phyloP scores from a whole-genome alignment of 2,113 vertebrate species.

The Bombycilla garrulus region DNA sequence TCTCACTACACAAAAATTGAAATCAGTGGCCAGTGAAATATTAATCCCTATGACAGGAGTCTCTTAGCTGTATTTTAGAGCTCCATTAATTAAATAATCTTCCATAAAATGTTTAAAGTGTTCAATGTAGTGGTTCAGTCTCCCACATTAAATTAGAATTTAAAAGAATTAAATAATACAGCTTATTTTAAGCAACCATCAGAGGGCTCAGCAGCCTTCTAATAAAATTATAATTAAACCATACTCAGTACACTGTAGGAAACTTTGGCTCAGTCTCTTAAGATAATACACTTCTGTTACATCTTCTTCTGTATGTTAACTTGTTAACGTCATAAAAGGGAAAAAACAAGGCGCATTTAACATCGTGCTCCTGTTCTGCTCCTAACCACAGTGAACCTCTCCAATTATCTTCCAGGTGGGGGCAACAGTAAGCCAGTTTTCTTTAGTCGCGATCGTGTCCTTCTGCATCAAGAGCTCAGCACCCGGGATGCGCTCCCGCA shows the following conservation, averaged over 20 bases:
- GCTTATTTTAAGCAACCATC: conserved; percentile 52
- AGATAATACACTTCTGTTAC: neutral
- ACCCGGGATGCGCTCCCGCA: neutral
- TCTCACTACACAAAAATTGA: conserved; percentile 50
- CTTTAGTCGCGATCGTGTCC: neutral
- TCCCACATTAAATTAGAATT: conserved; percentile 31
- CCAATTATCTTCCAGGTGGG: conserved; percentile 72
- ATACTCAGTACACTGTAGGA: neutral
- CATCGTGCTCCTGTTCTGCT: neutral
- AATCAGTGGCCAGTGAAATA: neutral
- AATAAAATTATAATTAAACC: conserved; percentile 1
- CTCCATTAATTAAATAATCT: neutral
- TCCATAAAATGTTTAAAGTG: neutral
- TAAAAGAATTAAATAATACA: conserved; percentile 26
- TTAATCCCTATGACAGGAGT: neutral
- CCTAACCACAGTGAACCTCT: neutral
- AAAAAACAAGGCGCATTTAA: neutral
- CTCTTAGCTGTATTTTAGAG: neutral
- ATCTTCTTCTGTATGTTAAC: neutral
- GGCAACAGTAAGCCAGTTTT: conserved; percentile 72
- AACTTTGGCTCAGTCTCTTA: conserved; percentile 29
- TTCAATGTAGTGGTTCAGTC: neutral
- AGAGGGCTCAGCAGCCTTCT: neutral
- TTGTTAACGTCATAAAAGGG: neutral
- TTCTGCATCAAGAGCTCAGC: neutral